These are phyloP conservation scores for Fratercula arctica DNA, from an alignment of 2,797 vertebrate species.

Conservation along the genomic window DNA sequence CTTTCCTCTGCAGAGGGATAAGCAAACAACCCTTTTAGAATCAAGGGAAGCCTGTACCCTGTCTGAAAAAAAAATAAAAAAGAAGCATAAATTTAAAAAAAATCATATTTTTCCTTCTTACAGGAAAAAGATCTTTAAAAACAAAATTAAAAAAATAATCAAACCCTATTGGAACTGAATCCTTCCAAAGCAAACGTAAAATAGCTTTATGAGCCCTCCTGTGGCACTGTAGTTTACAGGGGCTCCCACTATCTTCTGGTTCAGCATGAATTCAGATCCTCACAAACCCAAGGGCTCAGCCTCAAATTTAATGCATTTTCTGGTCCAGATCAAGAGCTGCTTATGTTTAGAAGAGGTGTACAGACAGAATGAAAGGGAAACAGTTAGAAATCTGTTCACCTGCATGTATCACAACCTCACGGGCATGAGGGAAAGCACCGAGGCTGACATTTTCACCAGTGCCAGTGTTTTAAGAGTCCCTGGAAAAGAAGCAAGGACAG, in stretches of 20 bases:
- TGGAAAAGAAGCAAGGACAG: not conserved
- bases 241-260: not conserved
- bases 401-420: not conserved
- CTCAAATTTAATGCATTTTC: not conserved
- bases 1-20: not conserved
- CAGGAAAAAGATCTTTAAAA: not conserved
- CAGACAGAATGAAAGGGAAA: not conserved
- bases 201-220: not conserved
- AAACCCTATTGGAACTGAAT: not conserved
- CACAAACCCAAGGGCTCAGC: not conserved
- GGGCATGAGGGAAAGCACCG: not conserved
- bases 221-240: not conserved
- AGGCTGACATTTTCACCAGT: not conserved
- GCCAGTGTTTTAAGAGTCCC: not conserved
- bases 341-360: not conserved
- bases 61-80: not conserved
- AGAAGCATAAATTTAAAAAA: not conserved
- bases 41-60: not conserved
- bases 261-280: not conserved
- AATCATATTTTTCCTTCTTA: not conserved
- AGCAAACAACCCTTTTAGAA: slow-evolving; percentile 10
- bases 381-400: not conserved
- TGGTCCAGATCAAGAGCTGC: not conserved
- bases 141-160: not conserved
- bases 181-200: not conserved